Conservation (phyloP, 2,888 invertebrate species). For the Agrenia bidenticulata region DNA sequence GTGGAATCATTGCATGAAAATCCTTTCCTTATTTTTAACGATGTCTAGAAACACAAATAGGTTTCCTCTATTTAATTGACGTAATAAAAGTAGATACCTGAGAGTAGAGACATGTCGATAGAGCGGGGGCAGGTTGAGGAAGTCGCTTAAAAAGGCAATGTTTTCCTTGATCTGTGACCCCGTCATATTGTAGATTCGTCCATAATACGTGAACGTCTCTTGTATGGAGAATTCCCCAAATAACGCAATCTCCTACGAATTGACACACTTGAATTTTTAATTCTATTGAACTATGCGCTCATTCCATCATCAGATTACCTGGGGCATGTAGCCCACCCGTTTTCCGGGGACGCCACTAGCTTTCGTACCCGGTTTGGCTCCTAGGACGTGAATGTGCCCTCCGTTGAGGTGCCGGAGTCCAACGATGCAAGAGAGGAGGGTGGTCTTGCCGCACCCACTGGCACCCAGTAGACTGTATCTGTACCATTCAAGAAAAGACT, state of each 20-base stretch:
- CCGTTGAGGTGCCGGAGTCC: conserved; percentile 56
- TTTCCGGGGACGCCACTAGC: conserved; percentile 57
- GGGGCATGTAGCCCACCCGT: conserved; percentile 59
- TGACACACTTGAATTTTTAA: too few relatives aligned
- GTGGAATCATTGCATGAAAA: too few relatives aligned
- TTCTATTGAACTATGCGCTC: too few relatives aligned
- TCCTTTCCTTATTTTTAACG: too few relatives aligned
- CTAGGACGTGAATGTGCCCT: conserved; percentile 57
- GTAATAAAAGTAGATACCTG: conserved; percentile 59
- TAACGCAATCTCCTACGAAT: conserved; percentile 70
- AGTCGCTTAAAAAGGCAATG: conserved; percentile 34
- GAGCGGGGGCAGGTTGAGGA: conserved; percentile 34
- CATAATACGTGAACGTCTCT: conserved; percentile 59
- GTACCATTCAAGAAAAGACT: background rate
- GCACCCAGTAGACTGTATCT: conserved; percentile 30
- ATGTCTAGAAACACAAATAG: too few relatives aligned
- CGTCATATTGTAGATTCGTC: conserved; percentile 42
- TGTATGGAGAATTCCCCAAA: conserved; percentile 90
- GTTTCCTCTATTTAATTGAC: too few relatives aligned
- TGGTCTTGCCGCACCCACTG: conserved; percentile 64
- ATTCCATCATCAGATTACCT: conserved; percentile 54
- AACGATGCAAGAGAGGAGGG: conserved; percentile 55
- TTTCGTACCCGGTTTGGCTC: conserved; percentile 55
- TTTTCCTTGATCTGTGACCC: conserved; percentile 28
- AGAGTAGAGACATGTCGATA: conserved; percentile 56